Percentiles rank a stretch among this genome's conserved stretches.
phyloP scores from a whole-genome alignment of 2,797 vertebrate species.

The Melanotaenia boesemani region DNA sequence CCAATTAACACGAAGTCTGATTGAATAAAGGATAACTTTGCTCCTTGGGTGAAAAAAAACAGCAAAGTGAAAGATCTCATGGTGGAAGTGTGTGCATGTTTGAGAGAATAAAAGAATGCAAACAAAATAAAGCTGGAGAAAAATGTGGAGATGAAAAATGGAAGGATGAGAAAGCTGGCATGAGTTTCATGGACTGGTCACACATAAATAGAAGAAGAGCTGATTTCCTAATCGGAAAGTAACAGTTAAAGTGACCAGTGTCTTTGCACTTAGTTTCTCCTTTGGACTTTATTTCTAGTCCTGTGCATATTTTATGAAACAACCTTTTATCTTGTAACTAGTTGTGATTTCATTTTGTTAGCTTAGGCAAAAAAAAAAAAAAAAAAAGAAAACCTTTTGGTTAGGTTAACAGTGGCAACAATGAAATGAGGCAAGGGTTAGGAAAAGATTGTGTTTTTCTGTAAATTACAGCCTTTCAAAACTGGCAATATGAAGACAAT shows the following conservation, averaged over 20 bases:
- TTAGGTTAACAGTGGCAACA: not conserved
- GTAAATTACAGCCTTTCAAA: not conserved
- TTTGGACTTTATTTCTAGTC: not conserved
- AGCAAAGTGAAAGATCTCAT: conserved; percentile 29
- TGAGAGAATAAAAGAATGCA: too few species aligned
- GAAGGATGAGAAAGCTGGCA: conserved; percentile 5
- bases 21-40: conserved; percentile 17
- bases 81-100: conserved; percentile 15
- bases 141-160: not conserved
- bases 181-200: not conserved
- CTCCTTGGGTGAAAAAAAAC: not conserved
- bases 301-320: not conserved
- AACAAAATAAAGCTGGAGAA: not conserved
- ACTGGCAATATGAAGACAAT: not conserved
- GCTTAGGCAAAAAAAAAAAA: not conserved
- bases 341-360: too few species aligned
- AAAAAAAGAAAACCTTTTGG: not conserved
- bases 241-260: not conserved
- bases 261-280: not conserved
- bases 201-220: not conserved
- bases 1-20: conserved; percentile 71
- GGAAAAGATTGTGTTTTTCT: not conserved
- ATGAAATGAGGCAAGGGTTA: not conserved
- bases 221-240: not conserved
- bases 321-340: too few species aligned